Evolutionary conservation across 2,888 invertebrate species (phyloP).

Genomic region (Drosophila rubida): DNA sequence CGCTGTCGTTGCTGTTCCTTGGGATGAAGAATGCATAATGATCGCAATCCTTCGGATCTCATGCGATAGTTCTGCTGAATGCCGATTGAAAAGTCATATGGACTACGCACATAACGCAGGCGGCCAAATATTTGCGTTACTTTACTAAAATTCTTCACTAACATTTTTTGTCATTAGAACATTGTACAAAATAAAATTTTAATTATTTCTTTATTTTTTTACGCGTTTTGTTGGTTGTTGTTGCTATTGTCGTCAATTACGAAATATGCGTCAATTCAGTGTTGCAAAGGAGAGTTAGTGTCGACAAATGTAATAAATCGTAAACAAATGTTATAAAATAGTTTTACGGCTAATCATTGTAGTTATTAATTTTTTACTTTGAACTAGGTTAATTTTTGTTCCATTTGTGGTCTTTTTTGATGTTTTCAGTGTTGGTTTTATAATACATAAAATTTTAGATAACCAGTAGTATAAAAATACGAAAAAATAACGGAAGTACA

Average conservation of each 20-base stretch:
- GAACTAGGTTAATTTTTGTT: too few species aligned
- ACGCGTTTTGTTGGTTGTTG: conserved; percentile 8
- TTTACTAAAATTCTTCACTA: conserved; percentile 58
- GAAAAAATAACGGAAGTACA: too few species aligned
- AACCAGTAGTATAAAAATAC: too few species aligned
- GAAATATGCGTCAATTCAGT: conserved; percentile 55
- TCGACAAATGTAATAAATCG: not conserved
- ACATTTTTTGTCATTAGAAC: conserved; percentile 57
- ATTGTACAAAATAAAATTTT: conserved; percentile 39
- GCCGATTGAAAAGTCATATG: conserved; percentile 7
- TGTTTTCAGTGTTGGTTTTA: not conserved
- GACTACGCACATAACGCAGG: conserved; percentile 23
- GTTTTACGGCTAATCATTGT: not conserved
- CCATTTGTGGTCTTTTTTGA: not conserved
- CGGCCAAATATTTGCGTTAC: conserved; percentile 49
- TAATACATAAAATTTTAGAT: too few species aligned
- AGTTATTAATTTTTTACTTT: not conserved
- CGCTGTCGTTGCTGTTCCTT: not conserved
- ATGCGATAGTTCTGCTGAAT: conserved; percentile 5
- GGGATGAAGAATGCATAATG: conserved; percentile 11
- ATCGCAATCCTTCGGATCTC: conserved; percentile 7
- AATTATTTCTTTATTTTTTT: conserved; percentile 14
- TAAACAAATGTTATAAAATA: not conserved
- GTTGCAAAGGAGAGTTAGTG: conserved; percentile 34
- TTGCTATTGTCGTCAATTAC: conserved; percentile 45